These are phyloP conservation scores for Galaxea fascicularis DNA, from an alignment of 92 coral and sea anemone species.

Conservation along the genomic window DNA sequence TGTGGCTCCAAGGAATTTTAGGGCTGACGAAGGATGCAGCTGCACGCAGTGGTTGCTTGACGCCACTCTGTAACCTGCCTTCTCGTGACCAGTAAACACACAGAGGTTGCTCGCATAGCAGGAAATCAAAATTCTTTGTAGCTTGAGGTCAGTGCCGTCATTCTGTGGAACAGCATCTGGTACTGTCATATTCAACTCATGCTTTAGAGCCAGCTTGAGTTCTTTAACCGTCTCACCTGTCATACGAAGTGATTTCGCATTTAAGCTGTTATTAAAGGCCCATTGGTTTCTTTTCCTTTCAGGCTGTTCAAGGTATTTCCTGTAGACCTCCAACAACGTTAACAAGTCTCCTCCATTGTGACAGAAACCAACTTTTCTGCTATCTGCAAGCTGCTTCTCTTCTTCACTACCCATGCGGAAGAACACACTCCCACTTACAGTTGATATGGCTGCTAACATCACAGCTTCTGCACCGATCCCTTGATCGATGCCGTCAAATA, in stretches of 20 bases:
- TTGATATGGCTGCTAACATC: conserved; percentile 78
- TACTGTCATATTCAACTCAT: conserved; percentile 49
- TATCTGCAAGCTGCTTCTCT: conserved; percentile 84
- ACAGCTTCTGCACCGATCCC: conserved; percentile 84
- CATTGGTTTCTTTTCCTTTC: conserved; percentile 70
- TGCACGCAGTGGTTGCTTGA: conserved; percentile 66
- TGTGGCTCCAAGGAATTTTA: conserved; percentile 74
- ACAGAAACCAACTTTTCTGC: conserved; percentile 85
- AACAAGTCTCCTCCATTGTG: conserved; percentile 90
- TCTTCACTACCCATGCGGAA: conserved; percentile 94
- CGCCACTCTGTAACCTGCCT: conserved; percentile 81
- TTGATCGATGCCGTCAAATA: conserved; percentile 83
- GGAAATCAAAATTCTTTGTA: conserved; percentile 78
- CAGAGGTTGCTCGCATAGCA: conserved; percentile 81
- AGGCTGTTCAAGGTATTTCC: conserved; percentile 63
- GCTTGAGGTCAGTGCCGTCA: conserved; percentile 47
- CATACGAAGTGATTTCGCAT: conserved; percentile 92
- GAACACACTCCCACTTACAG: conserved; percentile 85
- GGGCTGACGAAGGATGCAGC: conserved; percentile 93
- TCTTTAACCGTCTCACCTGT: conserved; percentile 87
- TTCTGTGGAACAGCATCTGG: conserved; percentile 24
- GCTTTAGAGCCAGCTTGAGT: conserved; percentile 71
- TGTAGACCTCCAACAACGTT: conserved; percentile 83
- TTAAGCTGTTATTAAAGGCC: conserved; percentile 87
- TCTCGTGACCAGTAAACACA: conserved; percentile 89